phyloP scores from a whole-genome alignment of 2,113 vertebrate species.

The Lanius collurio region DNA sequence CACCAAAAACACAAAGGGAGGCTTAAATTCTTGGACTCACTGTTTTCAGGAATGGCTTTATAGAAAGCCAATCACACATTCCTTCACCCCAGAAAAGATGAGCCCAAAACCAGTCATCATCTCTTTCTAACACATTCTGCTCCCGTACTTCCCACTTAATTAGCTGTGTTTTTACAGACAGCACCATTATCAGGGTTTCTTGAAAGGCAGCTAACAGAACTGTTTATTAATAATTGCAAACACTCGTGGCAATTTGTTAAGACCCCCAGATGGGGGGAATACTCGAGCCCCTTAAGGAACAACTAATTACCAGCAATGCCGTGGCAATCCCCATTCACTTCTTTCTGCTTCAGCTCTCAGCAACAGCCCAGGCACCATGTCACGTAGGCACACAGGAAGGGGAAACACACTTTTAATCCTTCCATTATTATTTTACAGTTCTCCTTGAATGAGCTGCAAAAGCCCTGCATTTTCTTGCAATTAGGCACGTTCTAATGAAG shows the following conservation, averaged over 20 bases:
- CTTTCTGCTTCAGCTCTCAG: neutral
- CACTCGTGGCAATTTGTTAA: neutral
- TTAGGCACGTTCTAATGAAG: neutral
- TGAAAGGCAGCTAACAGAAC: neutral
- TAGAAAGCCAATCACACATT: conserved; percentile 19
- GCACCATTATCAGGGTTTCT: neutral
- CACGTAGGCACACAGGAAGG: neutral
- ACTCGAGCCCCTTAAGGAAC: neutral
- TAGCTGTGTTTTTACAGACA: neutral
- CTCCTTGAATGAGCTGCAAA: neutral
- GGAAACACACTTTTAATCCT: neutral
- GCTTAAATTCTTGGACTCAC: conserved; percentile 9
- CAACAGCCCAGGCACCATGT: neutral
- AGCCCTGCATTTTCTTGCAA: neutral
- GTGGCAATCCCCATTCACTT: neutral
- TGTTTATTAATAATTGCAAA: conserved; percentile 11
- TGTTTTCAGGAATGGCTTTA: conserved; percentile 44
- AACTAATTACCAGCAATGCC: neutral
- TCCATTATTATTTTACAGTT: neutral
- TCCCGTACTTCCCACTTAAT: neutral
- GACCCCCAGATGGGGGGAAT: neutral
- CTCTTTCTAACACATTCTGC: neutral
- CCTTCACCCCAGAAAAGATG: neutral
- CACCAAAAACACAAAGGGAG: neutral
- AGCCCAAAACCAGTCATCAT: conserved; percentile 2